Percentiles rank a stretch among this genome's conserved stretches.
phyloP scores from a whole-genome alignment of 2,797 vertebrate genomes.

The Coendou prehensilis region DNA sequence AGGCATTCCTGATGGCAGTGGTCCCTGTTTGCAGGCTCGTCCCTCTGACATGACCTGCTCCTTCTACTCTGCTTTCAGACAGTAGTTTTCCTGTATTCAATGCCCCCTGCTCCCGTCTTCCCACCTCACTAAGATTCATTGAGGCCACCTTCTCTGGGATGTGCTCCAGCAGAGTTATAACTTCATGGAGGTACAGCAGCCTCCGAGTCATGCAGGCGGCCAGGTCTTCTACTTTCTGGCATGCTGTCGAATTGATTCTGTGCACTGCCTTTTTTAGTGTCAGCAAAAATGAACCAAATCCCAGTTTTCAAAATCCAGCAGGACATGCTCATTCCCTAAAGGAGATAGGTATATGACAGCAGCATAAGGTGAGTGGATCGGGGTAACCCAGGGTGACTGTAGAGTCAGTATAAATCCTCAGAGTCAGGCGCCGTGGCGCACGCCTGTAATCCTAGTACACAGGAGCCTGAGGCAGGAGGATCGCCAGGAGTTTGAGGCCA shows the following conservation, averaged over 20 bases:
- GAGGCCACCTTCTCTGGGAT: slow-evolving; percentile 40
- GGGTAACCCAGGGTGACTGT: background rate
- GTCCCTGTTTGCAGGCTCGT: background rate
- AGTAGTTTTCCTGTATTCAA: background rate
- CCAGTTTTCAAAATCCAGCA: slow-evolving; percentile 43
- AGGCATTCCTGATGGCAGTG: background rate
- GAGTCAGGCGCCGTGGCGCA: background rate
- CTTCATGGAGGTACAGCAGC: background rate
- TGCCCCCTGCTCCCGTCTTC: background rate
- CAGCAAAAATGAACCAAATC: slow-evolving; percentile 66
- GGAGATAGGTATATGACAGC: background rate
- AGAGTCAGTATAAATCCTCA: background rate
- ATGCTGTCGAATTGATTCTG: background rate
- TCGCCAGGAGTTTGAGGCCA: background rate
- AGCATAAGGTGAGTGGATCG: background rate
- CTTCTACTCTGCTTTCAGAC: slow-evolving; percentile 19
- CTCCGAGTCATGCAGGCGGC: background rate
- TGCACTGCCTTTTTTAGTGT: slow-evolving; percentile 27
- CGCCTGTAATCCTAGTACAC: background rate
- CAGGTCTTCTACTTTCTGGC: slow-evolving; percentile 12
- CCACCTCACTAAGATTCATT: background rate
- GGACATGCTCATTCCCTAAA: slow-evolving; percentile 5
- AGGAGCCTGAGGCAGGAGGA: background rate
- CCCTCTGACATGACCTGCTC: background rate
- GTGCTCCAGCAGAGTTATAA: slow-evolving; percentile 31